Percentiles rank a stretch among this genome's conserved stretches.
These are phyloP conservation scores for Aporophyla lueneburgensis DNA, from an alignment of 2,888 invertebrate genomes.

Conservation along the genomic window DNA sequence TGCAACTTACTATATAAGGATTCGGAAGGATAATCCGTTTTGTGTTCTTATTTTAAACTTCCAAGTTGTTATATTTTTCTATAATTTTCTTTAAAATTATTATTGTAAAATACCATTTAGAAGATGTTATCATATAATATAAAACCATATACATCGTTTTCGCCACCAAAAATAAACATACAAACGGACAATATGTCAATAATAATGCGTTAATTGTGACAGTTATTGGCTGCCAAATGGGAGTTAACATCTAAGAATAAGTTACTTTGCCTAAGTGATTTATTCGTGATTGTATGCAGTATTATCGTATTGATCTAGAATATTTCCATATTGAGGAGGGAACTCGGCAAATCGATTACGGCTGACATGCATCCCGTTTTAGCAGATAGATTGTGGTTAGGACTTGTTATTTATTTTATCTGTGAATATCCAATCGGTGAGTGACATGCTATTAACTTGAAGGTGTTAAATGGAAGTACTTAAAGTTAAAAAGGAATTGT, in stretches of 20 bases:
- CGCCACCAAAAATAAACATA: slow-evolving; percentile 31
- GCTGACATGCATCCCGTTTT: slow-evolving; percentile 17
- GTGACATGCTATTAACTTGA: not conserved
- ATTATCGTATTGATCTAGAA: slow-evolving; percentile 50
- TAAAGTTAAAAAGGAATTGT: not conserved
- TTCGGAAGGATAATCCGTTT: too few relatives aligned
- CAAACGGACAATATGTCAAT: slow-evolving; percentile 57
- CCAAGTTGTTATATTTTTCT: not conserved
- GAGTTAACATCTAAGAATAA: slow-evolving; percentile 42
- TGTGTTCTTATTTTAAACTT: not conserved
- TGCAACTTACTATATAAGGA: not conserved
- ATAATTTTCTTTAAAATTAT: not conserved
- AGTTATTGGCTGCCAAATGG: slow-evolving; percentile 55
- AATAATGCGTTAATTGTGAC: slow-evolving; percentile 47
- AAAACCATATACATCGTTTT: slow-evolving; percentile 16
- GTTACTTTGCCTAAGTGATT: slow-evolving; percentile 47
- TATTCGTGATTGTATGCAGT: slow-evolving; percentile 33
- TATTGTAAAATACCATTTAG: slow-evolving; percentile 3
- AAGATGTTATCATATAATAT: slow-evolving; percentile 11
- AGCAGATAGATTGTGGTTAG: not conserved
- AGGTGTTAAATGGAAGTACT: not conserved
- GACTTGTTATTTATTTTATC: slow-evolving; percentile 7
- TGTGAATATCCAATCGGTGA: slow-evolving; percentile 8
- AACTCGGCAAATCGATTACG: slow-evolving; percentile 38
- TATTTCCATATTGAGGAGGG: slow-evolving; percentile 53